Base-by-base conservation (phyloP, 2,113 vertebrate genomes). In the Rhagologus leucostigma region DNA sequence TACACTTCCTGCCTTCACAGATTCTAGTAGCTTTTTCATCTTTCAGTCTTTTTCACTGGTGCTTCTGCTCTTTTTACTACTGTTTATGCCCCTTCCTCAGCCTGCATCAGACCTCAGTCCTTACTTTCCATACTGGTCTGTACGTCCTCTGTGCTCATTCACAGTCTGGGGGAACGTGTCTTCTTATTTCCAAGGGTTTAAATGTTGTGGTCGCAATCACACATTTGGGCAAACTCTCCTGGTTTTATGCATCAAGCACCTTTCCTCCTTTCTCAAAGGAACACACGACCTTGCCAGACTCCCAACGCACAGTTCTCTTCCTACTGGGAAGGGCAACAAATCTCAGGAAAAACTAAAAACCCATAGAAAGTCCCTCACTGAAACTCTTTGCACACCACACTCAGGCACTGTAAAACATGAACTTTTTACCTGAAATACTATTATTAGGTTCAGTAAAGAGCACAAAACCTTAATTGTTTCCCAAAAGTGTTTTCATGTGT, bases 281-380 rank as follows among this genome's bases (percentile, higher is more conserved):
- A 49, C 20, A 15, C 0, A 0, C 0, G 4, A 33, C 20, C 7
- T 33, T 56, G 18, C 9, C 55, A 50, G 46, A 32, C 29, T 90
- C 42, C 37, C 55, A 53, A 5, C 0, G 3, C 42, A 10, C 13
- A 21, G 15, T 47, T 80, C 13, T 56, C 35, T 80, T 90, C 85
- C 42, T 35, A 10, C 19, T 59, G 71, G 47, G 35, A 85, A 42
- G 24, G 17, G 37, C 59, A 94, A 62, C 7, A 49, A 67, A 68
- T 80, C 59, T 33, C 21, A 65, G n/a, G 55, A 69, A 88, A 62
- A 90, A 30, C 22, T 32, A 23, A 93, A 67, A 86, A 9, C 8
- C 8, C 2, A 1, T 21, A 46, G 49, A 47, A 73, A 83, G 11
- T 29, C 59, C 50, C 44, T 70, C 0, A 3, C 33, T 63, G 63